Evolutionary conservation across 2,797 vertebrate genomes (phyloP).

Genomic region (Rhadinocentrus ornatus): DNA sequence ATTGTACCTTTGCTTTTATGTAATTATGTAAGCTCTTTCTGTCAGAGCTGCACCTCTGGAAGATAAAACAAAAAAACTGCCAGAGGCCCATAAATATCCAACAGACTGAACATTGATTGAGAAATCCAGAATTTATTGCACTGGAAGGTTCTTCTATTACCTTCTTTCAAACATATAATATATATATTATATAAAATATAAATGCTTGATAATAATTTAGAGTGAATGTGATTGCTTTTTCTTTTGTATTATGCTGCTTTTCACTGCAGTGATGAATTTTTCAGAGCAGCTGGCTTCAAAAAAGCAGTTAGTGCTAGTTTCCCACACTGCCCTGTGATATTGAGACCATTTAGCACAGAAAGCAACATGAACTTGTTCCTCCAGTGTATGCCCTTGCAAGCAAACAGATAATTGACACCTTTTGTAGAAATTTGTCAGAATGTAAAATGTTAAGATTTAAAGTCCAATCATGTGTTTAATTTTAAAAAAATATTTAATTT

Average conservation of each 20-base stretch:
- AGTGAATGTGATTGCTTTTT: neutral
- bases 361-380: conserved; percentile 23
- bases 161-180: neutral
- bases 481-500: neutral
- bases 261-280: neutral
- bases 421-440: conserved; percentile 14
- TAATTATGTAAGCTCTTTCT: conserved; percentile 1
- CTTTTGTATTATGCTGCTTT: neutral
- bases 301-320: conserved; percentile 37
- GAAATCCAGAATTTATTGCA: conserved; percentile 16
- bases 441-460: conserved; percentile 8
- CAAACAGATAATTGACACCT: conserved; percentile 39
- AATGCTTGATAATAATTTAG: neutral
- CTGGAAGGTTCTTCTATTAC: neutral
- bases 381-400: neutral
- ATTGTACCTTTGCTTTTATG: neutral
- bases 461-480: neutral
- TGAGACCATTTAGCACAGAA: conserved; percentile 58
- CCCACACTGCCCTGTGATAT: conserved; percentile 25
- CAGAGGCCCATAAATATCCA: neutral
- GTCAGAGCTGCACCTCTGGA: conserved; percentile 7
- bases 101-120: conserved; percentile 20
- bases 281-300: neutral
- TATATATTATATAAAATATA: no score
- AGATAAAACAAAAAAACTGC: conserved; percentile 25